phyloP scores from a whole-genome alignment of 2,888 invertebrate genomes.

The Entomobrya proxima region DNA sequence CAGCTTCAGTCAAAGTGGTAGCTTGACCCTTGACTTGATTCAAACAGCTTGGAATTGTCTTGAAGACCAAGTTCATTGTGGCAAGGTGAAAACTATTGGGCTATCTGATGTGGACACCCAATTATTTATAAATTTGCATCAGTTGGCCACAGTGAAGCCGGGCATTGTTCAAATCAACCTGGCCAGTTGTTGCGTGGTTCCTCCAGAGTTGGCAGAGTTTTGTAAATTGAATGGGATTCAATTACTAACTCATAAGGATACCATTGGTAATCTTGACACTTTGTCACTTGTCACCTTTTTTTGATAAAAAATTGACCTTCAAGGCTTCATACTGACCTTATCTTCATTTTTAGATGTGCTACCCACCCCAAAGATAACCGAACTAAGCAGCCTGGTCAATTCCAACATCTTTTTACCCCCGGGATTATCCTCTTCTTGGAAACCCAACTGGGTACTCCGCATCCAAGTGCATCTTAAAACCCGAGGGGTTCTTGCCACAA shows the following conservation, averaged over 20 bases:
- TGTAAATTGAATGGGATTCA: slow-evolving; percentile 94
- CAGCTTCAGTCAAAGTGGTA: slow-evolving; percentile 75
- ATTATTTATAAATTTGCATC: slow-evolving; percentile 86
- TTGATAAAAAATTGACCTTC: not conserved
- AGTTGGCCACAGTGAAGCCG: slow-evolving; percentile 88
- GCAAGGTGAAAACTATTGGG: slow-evolving; percentile 86
- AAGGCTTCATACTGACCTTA: not conserved
- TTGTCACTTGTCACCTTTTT: not conserved
- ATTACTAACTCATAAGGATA: slow-evolving; percentile 96
- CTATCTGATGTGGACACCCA: slow-evolving; percentile 93
- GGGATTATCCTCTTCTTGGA: slow-evolving; percentile 79
- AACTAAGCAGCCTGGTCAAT: slow-evolving; percentile 9
- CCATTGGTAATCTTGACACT: slow-evolving; percentile 82
- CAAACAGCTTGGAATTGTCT: slow-evolving; percentile 87
- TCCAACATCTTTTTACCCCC: slow-evolving; percentile 77
- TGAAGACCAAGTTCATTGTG: slow-evolving; percentile 84
- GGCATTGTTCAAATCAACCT: slow-evolving; percentile 94
- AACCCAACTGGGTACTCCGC: slow-evolving; percentile 87
- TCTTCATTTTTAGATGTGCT: slow-evolving; percentile 39
- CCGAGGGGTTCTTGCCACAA: slow-evolving; percentile 92
- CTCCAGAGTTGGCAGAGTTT: slow-evolving; percentile 91
- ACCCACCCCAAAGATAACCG: slow-evolving; percentile 22
- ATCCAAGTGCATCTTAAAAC: slow-evolving; percentile 94
- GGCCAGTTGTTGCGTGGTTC: slow-evolving; percentile 95
- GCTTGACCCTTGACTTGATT: slow-evolving; percentile 81